These are phyloP conservation scores for Hippocampus barbouri DNA, from an alignment of 2,113 vertebrate species.

Conservation along the genomic window DNA sequence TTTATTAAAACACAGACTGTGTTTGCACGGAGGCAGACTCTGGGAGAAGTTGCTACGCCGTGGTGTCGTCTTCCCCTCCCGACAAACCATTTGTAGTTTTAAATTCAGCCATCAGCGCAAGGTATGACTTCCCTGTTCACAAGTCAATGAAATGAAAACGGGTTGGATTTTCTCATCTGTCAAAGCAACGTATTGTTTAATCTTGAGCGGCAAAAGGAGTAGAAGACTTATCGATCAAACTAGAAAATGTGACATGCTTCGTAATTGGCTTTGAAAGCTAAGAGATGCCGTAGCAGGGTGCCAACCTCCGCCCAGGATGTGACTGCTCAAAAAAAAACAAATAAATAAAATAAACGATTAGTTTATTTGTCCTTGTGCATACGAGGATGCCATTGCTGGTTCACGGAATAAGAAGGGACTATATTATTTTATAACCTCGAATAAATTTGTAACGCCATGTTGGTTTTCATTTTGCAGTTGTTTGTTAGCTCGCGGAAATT, in stretches of 20 bases:
- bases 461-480: neutral
- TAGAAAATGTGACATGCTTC: neutral
- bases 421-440: no score
- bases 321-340: neutral
- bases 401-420: no score
- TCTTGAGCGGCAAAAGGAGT: neutral
- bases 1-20: constrained; percentile 52
- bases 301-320: neutral
- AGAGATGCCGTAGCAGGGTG: neutral
- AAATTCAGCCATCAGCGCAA: constrained; percentile 49
- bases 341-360: neutral
- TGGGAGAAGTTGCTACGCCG: constrained; percentile 34
- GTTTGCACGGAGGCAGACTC: constrained; percentile 37
- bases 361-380: neutral
- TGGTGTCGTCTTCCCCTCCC: constrained; percentile 46
- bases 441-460: neutral
- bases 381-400: neutral
- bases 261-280: neutral
- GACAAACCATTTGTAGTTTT: constrained; percentile 57
- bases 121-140: constrained; percentile 45
- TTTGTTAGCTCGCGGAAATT: no score
- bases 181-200: neutral
- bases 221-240: neutral
- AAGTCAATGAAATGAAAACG: constrained; percentile 55
- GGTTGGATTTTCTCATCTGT: constrained; percentile 35